Conservation (phyloP, 2,797 vertebrate genomes). For the Acipenser ruthenus region DNA sequence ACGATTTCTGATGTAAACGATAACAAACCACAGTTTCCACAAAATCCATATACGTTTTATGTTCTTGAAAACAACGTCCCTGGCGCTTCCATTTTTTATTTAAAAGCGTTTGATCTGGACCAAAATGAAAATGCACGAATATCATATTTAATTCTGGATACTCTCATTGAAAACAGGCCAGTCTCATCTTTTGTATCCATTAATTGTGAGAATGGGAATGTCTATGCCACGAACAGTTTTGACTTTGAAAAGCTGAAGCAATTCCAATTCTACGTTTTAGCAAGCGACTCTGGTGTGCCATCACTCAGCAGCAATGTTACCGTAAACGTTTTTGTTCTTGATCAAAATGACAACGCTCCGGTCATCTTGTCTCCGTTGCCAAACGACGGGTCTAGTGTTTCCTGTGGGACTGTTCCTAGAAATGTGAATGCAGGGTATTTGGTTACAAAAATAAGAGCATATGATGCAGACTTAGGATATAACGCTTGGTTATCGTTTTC, state of each 20-base stretch:
- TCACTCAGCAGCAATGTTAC: constrained; percentile 3
- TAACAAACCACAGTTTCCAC: constrained; percentile 35
- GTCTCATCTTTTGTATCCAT: constrained; percentile 31
- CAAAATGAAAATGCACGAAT: constrained; percentile 31
- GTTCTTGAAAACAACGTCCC: constrained; percentile 52
- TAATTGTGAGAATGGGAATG: too few species aligned
- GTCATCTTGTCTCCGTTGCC: not conserved
- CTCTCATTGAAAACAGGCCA: constrained; percentile 5
- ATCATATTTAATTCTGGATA: constrained; percentile 25
- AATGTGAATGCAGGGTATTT: not conserved
- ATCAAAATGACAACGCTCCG: constrained; percentile 14
- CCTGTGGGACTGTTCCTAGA: not conserved
- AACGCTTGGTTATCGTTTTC: constrained; percentile 39
- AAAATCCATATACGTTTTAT: constrained; percentile 46
- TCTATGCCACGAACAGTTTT: not conserved
- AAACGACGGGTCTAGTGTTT: not conserved
- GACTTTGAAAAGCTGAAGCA: not conserved
- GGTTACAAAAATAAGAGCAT: constrained; percentile 7
- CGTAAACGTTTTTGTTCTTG: constrained; percentile 10
- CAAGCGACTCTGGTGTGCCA: not conserved
- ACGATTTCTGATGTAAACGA: constrained; percentile 32
- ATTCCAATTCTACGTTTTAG: not conserved
- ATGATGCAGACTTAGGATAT: constrained; percentile 42
- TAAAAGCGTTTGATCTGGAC: constrained; percentile 38
- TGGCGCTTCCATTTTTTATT: constrained; percentile 32